phyloP scores from a whole-genome alignment of 2,113 vertebrate species.

The Bagarius yarrelli region DNA sequence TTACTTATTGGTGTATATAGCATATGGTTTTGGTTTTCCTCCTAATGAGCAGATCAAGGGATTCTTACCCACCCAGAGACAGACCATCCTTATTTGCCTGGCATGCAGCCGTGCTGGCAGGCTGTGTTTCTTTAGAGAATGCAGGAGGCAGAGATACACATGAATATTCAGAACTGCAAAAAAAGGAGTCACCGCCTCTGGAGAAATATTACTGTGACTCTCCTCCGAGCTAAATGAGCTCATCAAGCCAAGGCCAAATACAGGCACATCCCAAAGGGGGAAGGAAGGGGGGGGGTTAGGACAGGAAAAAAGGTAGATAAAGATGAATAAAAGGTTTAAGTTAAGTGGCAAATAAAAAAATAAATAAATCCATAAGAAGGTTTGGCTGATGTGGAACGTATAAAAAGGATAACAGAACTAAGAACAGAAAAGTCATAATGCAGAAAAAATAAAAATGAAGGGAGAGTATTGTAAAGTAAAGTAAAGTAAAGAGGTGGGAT shows the following conservation, averaged over 20 bases:
- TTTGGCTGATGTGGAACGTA: too few species aligned
- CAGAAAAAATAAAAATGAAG: too few species aligned
- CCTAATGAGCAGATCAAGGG: constrained; percentile 33
- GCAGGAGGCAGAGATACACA: constrained; percentile 36
- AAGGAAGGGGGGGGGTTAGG: constrained; percentile 28
- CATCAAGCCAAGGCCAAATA: constrained; percentile 62
- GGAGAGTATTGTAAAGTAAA: too few species aligned
- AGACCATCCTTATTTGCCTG: constrained; percentile 35
- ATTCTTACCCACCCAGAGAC: constrained; percentile 17
- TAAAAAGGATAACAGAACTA: too few species aligned
- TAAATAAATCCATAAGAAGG: too few species aligned
- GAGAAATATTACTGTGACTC: constrained; percentile 51
- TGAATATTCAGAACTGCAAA: constrained; percentile 50
- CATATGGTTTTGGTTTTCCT: not conserved
- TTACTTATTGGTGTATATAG: not conserved
- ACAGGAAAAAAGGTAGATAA: not conserved
- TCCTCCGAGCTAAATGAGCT: constrained; percentile 57
- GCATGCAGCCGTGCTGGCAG: constrained; percentile 21
- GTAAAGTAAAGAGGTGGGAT: too few species aligned
- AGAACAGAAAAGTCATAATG: too few species aligned
- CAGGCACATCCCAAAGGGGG: constrained; percentile 45
- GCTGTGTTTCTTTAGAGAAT: constrained; percentile 46
- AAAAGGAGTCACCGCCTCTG: constrained; percentile 40
- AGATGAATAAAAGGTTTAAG: not conserved
- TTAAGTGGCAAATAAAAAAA: too few species aligned